Conservation (phyloP, 2,797 vertebrate species). For the Chloroceryle inda region DNA sequence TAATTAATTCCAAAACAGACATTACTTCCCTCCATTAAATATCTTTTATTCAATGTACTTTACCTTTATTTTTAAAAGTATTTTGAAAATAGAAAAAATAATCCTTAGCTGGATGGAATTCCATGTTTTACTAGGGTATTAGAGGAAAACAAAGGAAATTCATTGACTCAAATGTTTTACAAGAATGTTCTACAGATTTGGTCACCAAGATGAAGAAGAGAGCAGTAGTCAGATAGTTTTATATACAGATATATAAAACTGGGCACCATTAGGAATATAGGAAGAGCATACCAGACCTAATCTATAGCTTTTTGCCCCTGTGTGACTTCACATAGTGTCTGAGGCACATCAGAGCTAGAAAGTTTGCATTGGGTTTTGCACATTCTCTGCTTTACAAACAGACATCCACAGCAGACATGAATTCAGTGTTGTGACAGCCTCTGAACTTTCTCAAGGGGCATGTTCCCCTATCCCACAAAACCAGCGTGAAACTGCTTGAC, state of each 20-base stretch:
- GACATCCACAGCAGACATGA: not conserved
- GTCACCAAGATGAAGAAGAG: not conserved
- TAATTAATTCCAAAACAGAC: not conserved
- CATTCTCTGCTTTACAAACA: not conserved
- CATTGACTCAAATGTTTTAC: not conserved
- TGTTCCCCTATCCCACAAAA: not conserved
- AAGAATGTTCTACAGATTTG: not conserved
- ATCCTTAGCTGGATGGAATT: not conserved
- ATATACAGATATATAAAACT: not conserved
- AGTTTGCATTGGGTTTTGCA: not conserved
- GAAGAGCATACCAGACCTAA: not conserved
- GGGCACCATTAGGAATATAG: not conserved
- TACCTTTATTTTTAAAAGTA: not conserved
- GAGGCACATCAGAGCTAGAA: not conserved
- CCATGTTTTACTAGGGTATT: not conserved
- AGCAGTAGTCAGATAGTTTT: not conserved
- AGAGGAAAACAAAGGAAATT: not conserved
- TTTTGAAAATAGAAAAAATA: not conserved
- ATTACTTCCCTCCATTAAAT: not conserved
- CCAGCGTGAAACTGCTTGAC: not conserved
- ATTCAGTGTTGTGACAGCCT: not conserved
- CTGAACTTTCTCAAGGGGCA: not conserved
- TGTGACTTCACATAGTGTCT: accelerated
- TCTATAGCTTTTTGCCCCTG: not conserved
- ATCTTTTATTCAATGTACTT: not conserved